A percentile compares a stretch with the other conserved stretches of the same genome.
Conservation (phyloP, 2,113 vertebrate genomes). For the Gila orcuttii region DNA sequence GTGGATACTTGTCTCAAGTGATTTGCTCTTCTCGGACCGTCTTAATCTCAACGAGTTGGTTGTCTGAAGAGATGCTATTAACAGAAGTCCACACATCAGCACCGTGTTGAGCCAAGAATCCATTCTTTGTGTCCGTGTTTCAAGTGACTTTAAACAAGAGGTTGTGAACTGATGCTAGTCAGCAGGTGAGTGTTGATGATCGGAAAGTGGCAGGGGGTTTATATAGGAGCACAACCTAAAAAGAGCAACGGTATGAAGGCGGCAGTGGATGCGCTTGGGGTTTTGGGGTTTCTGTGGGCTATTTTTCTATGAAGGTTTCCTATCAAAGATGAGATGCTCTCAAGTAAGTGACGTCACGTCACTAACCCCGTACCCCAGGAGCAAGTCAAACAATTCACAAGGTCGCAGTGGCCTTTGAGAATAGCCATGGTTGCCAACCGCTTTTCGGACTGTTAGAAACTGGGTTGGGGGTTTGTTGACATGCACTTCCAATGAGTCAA, state of each 20-base stretch:
- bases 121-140: conserved; percentile 40
- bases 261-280: conserved; percentile 40
- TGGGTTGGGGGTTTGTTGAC: not conserved
- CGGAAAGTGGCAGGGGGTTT: conserved; percentile 51
- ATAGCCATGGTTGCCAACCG: not conserved
- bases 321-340: conserved; percentile 48
- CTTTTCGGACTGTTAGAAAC: not conserved
- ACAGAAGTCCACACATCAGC: conserved; percentile 43
- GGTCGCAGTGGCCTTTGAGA: not conserved
- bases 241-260: conserved; percentile 30
- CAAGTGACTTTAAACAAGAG: not conserved
- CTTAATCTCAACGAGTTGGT: not conserved
- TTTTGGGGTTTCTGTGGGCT: conserved; percentile 62
- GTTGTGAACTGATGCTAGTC: conserved; percentile 23
- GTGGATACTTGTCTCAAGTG: not conserved
- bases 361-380: not conserved
- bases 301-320: conserved; percentile 48
- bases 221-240: conserved; percentile 43
- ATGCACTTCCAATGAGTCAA: not conserved
- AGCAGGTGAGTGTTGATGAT: conserved; percentile 50
- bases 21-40: not conserved
- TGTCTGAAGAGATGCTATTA: conserved; percentile 30
- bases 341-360: conserved; percentile 27
- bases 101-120: conserved; percentile 33
- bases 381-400: not conserved